These are phyloP conservation scores for Adoxophyes honmai DNA, from an alignment of 1,140 invertebrate genomes.

Conservation along the genomic window DNA sequence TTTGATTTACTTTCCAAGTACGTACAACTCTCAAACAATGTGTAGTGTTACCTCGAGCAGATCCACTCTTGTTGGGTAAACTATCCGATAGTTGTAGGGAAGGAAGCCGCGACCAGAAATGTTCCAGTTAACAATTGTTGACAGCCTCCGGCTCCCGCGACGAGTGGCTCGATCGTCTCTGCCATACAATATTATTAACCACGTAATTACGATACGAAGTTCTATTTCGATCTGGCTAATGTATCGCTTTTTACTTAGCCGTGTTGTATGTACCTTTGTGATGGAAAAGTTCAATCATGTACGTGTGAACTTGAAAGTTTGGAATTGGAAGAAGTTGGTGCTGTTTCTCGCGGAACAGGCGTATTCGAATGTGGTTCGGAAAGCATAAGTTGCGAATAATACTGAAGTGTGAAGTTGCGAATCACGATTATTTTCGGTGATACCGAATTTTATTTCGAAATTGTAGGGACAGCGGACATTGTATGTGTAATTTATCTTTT, in stretches of 20 bases:
- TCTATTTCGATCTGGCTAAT: slow-evolving; percentile 18
- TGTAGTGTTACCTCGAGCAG: slow-evolving; percentile 20
- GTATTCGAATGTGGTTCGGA: too few relatives aligned
- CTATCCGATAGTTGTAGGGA: slow-evolving; percentile 31
- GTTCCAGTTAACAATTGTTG: slow-evolving; percentile 33
- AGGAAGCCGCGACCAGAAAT: slow-evolving; percentile 34
- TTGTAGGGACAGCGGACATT: too few relatives aligned
- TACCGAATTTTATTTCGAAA: too few relatives aligned
- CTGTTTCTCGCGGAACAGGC: too few relatives aligned
- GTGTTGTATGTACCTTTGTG: too few relatives aligned
- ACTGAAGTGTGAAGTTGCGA: too few relatives aligned
- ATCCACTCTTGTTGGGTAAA: slow-evolving; percentile 27
- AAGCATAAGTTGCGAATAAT: too few relatives aligned
- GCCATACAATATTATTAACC: slow-evolving; percentile 22
- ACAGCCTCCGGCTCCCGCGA: slow-evolving; percentile 4
- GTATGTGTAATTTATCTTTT: too few relatives aligned
- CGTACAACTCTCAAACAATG: slow-evolving; percentile 13
- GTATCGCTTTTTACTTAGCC: not conserved
- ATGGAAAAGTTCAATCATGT: too few relatives aligned
- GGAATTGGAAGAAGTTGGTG: too few relatives aligned
- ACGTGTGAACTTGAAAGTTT: too few relatives aligned
- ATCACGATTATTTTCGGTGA: too few relatives aligned
- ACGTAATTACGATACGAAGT: not conserved
- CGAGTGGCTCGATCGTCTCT: slow-evolving; percentile 17
- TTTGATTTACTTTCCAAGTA: slow-evolving; percentile 8